phyloP scores from a whole-genome alignment of 2,797 vertebrate genomes.

The Cynodonichthys magdalenae region DNA sequence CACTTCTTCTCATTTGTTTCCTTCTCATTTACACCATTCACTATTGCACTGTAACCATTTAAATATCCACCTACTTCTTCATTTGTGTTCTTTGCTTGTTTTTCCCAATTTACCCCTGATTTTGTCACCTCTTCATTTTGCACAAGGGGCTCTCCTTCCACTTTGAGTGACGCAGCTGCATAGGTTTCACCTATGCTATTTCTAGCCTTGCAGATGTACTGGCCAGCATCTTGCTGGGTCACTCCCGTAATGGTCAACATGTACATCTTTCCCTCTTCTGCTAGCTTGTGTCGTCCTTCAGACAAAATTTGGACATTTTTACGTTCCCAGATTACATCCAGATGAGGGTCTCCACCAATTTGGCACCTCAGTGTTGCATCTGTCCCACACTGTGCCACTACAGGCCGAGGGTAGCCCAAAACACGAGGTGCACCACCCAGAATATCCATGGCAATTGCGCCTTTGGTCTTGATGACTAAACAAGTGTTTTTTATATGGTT shows the following conservation, averaged over 20 bases:
- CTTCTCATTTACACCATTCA: constrained; percentile 47
- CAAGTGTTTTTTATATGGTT: neutral
- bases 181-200: constrained; percentile 91
- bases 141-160: constrained; percentile 69
- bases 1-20: constrained; percentile 35
- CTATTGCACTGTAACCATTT: constrained; percentile 47
- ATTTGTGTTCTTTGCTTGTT: constrained; percentile 35
- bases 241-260: constrained; percentile 83
- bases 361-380: constrained; percentile 88
- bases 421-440: constrained; percentile 91
- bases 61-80: constrained; percentile 29
- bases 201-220: constrained; percentile 92
- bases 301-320: constrained; percentile 83
- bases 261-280: constrained; percentile 87
- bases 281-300: constrained; percentile 81
- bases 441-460: constrained; percentile 79
- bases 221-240: constrained; percentile 86
- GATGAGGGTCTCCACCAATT: constrained; percentile 89
- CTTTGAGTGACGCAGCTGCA: constrained; percentile 87
- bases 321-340: constrained; percentile 91
- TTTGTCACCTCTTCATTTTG: constrained; percentile 26
- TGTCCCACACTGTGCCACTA: constrained; percentile 82
- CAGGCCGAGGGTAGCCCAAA: constrained; percentile 89
- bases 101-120: constrained; percentile 32
- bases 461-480: neutral